Base-by-base conservation (phyloP, 2,113 vertebrate genomes). In the Anser brachyrhynchus region DNA sequence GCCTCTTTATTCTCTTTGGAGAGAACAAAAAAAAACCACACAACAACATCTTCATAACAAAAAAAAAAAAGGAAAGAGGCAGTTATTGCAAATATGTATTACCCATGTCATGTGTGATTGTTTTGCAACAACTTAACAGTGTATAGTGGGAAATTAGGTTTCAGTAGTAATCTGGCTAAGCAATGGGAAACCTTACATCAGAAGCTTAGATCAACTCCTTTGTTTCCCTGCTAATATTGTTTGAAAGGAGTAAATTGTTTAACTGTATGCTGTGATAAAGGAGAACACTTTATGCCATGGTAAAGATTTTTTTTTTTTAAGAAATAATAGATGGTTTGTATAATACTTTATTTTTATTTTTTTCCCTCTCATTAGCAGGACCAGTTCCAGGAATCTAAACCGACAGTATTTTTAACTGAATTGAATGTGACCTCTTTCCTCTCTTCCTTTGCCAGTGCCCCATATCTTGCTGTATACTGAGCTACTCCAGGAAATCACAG, bases 401-500 rank as follows among this genome's bases (percentile, higher is more conserved):
- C 51, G 39, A 55, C n/a, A 93, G 23, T 4, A 33, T 83, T 95
- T 94, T 59, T 65, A 87, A 44, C 29, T 75, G 39, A 91, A 85
- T 20, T 79, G 75, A 85, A 77, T 39, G 16, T 85, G 87, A 90
- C 82, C 66, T 79, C 72, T 76, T 93, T 66, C 71, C 29, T 82
- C 33, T 84, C 22, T 69, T 84, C n/a, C 39, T 78, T 84, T 92
- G 78, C 62, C 67, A 58, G 1, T 83, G 62, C 33, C 82, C 74
- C 10, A 2, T 79, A 61, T 67, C 54, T 65, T 78, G 11, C 39
- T 72, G 29, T 76, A 21, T 54, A 67, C 19, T 29, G 77, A 84
- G 58, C 58, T 94, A 66, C 83, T 93, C 64, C 51, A 93, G 90
- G 71, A 85, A 90, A 62, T 41, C 26, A 31, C 49, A 88, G 78